Evolutionary conservation across 2,797 vertebrate species (phyloP).

Genomic region (Danio aesculapii): DNA sequence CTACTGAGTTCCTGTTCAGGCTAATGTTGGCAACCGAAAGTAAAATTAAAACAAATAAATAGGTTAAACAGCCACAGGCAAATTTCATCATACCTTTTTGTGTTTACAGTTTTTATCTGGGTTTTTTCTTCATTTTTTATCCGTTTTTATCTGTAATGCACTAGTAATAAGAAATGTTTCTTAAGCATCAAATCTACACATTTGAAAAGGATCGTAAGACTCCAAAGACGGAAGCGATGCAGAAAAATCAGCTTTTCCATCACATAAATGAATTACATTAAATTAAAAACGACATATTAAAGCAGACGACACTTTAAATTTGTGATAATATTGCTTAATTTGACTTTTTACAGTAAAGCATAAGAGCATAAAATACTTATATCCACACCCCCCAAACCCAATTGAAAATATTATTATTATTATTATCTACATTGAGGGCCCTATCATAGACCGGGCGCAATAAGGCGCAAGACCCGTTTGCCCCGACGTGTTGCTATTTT

Average conservation of each 20-base stretch:
- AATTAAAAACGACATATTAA: not conserved
- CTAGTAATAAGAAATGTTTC: not conserved
- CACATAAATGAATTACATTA: not conserved
- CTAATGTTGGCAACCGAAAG: constrained; percentile 1
- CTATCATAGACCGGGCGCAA: too few species aligned
- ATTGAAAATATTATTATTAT: too few species aligned
- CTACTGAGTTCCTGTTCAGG: not conserved
- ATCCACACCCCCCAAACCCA: too few species aligned
- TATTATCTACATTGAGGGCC: too few species aligned
- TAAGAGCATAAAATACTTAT: too few species aligned
- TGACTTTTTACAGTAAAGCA: too few species aligned
- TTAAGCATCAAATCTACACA: not conserved
- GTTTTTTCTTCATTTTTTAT: not conserved
- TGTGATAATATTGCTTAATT: not conserved
- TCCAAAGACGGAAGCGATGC: not conserved
- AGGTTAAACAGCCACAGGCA: not conserved
- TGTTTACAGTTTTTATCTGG: not conserved
- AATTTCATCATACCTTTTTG: not conserved
- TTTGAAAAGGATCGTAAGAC: not conserved
- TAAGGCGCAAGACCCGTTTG: too few species aligned
- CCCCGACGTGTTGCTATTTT: too few species aligned
- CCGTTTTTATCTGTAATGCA: not conserved
- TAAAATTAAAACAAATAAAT: not conserved
- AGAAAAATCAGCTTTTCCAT: not conserved
- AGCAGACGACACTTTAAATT: not conserved